These are phyloP conservation scores for Leistus spinibarbis DNA, from an alignment of 2,888 invertebrate genomes.

Conservation along the genomic window DNA sequence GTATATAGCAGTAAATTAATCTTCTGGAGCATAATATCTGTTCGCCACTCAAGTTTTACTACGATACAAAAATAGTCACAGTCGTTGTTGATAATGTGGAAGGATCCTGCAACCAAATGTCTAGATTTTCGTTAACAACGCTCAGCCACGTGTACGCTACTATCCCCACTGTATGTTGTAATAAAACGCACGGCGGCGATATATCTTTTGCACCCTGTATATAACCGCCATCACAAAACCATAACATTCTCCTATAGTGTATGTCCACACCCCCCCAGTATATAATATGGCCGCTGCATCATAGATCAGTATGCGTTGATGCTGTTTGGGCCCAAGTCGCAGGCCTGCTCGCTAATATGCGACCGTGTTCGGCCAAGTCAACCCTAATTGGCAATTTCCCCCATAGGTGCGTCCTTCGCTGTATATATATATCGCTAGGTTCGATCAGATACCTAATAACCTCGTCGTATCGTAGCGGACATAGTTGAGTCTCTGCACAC, in stretches of 20 bases:
- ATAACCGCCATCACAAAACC: background rate
- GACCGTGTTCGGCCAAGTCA: background rate
- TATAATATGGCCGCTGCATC: background rate
- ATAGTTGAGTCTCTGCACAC: background rate
- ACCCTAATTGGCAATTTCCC: conserved; percentile 9
- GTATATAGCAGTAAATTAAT: background rate
- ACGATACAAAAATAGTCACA: background rate
- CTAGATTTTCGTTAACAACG: conserved; percentile 1
- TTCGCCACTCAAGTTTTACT: background rate
- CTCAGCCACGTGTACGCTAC: background rate
- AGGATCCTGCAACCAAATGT: background rate
- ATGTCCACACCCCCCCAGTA: background rate
- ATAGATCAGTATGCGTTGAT: background rate
- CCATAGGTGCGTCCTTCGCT: background rate
- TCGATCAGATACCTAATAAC: background rate
- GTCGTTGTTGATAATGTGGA: background rate
- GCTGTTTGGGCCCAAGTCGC: background rate
- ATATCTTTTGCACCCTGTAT: conserved; percentile 5
- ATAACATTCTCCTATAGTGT: background rate
- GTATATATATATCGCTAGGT: background rate
- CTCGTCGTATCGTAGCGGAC: background rate
- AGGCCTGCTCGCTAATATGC: background rate
- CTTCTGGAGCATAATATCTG: background rate
- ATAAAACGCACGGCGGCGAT: conserved; percentile 1
- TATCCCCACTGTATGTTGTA: background rate